Evolutionary conservation across 1,140 invertebrate genomes (phyloP).

Genomic region (Helicorthomorpha holstii): DNA sequence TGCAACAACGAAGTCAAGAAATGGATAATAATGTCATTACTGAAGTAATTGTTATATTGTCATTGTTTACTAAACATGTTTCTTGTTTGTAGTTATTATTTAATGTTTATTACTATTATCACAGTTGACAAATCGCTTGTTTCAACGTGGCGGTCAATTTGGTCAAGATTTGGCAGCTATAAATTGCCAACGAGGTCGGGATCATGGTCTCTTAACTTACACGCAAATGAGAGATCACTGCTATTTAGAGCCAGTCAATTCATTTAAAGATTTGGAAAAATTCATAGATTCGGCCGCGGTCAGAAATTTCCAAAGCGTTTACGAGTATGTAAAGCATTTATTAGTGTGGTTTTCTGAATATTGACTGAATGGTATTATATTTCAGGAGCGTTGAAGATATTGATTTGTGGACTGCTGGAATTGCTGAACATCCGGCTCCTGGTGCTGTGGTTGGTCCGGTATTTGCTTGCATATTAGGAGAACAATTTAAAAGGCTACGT

Average conservation of each 20-base stretch:
- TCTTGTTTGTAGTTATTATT: too few species aligned
- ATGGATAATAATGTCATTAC: background rate
- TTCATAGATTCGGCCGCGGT: background rate
- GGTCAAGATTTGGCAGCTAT: slow-evolving; percentile 78
- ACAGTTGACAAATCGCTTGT: slow-evolving; percentile 72
- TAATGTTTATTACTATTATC: background rate
- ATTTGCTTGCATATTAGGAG: slow-evolving; percentile 34
- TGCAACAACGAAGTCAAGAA: background rate
- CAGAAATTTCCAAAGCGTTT: background rate
- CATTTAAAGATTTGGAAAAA: slow-evolving; percentile 50
- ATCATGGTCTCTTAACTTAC: slow-evolving; percentile 44
- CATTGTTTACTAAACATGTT: too few species aligned
- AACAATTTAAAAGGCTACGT: slow-evolving; percentile 35
- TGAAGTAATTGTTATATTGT: too few species aligned
- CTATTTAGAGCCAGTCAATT: slow-evolving; percentile 37
- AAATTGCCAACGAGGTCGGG: slow-evolving; percentile 64
- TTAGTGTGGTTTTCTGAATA: background rate
- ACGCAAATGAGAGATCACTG: slow-evolving; percentile 38
- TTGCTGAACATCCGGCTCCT: slow-evolving; percentile 20
- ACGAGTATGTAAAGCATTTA: background rate
- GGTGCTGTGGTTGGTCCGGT: slow-evolving; percentile 34
- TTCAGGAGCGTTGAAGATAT: slow-evolving; percentile 3
- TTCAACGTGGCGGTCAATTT: slow-evolving; percentile 67
- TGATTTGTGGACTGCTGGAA: slow-evolving; percentile 22
- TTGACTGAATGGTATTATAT: background rate